phyloP scores from a whole-genome alignment of 2,113 vertebrate genomes.

The Tringa solitaria region DNA sequence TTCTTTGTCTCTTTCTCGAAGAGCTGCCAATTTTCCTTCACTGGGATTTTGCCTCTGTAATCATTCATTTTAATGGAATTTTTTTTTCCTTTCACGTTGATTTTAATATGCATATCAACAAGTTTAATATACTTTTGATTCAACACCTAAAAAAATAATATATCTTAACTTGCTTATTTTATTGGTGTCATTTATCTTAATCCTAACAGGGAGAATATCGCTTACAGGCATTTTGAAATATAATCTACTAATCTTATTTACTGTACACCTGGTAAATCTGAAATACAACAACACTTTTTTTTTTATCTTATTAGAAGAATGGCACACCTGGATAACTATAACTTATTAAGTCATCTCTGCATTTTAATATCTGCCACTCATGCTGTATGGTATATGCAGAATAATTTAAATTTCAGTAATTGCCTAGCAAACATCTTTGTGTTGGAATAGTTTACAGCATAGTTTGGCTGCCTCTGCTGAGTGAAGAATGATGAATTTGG shows the following conservation, averaged over 20 bases:
- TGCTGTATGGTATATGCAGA: background rate
- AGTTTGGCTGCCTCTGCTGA: background rate
- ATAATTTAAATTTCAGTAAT: conserved; percentile 25
- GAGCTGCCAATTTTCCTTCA: background rate
- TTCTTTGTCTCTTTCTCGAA: background rate
- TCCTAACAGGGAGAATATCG: background rate
- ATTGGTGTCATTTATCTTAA: conserved; percentile 42
- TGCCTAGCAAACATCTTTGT: background rate
- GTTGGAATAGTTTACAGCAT: background rate
- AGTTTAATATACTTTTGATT: background rate
- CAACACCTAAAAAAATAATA: background rate
- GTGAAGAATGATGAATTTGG: background rate
- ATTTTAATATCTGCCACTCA: conserved; percentile 25
- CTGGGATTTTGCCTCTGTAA: background rate
- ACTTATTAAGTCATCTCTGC: conserved; percentile 16
- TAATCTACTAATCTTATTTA: conserved; percentile 45
- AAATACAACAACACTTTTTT: background rate
- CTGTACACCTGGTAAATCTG: background rate
- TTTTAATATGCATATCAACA: background rate
- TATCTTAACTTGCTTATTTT: conserved; percentile 19
- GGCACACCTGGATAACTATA: background rate
- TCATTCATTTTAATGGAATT: background rate
- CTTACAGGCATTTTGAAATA: conserved; percentile 13
- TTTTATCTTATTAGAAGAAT: background rate
- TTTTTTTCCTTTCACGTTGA: background rate